Percentiles rank a stretch among this genome's conserved stretches.
These are phyloP conservation scores for Azemiops feae DNA, from an alignment of 2,113 vertebrate genomes.

Conservation along the genomic window DNA sequence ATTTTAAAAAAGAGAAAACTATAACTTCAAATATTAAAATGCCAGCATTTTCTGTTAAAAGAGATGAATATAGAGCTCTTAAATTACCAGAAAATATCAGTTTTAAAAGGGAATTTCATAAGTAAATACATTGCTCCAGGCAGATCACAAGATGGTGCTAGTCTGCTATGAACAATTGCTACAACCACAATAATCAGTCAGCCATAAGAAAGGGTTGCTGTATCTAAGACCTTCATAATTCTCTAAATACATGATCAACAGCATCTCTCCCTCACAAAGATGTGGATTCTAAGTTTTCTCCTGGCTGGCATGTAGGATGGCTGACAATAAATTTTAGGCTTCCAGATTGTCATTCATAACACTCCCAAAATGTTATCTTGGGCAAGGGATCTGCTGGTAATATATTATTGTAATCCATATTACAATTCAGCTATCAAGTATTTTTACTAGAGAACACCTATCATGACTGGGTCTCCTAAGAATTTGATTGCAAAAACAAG, in stretches of 20 bases:
- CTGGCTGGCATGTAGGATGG: background rate
- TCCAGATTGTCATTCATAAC: background rate
- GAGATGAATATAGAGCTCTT: background rate
- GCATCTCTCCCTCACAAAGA: background rate
- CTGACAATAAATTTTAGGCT: background rate
- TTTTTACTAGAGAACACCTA: background rate
- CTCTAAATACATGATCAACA: background rate
- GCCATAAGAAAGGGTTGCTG: background rate
- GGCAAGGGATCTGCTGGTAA: background rate
- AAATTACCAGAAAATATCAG: background rate
- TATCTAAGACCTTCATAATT: background rate
- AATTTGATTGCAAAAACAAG: constrained; percentile 59
- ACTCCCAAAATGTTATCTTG: background rate
- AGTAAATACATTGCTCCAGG: background rate
- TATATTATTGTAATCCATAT: background rate
- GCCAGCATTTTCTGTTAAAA: background rate
- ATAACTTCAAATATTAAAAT: background rate
- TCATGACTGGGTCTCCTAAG: constrained; percentile 34
- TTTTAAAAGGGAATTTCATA: background rate
- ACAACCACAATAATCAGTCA: background rate
- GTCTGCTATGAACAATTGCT: background rate
- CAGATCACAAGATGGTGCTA: background rate
- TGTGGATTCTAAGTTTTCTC: background rate
- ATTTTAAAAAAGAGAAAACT: background rate
- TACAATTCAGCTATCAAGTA: constrained; percentile 47